Percentiles rank a stretch among this genome's conserved stretches.
phyloP scores from a whole-genome alignment of 2,797 vertebrate genomes.

The Xiphophorus birchmanni region DNA sequence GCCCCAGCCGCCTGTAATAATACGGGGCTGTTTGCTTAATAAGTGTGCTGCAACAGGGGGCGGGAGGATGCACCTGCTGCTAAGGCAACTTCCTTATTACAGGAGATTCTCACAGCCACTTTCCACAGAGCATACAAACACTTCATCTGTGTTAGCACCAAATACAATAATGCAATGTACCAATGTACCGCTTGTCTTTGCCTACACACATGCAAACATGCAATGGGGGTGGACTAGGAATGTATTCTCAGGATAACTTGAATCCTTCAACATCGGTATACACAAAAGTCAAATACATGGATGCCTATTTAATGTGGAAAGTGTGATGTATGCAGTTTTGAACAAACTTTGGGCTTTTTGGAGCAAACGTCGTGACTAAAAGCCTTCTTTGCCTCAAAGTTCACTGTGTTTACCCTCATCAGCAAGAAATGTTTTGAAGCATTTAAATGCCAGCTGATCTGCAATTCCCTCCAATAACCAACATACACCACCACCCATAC shows the following conservation, averaged over 20 bases:
- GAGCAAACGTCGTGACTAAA: background rate
- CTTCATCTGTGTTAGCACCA: constrained; percentile 40
- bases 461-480: background rate
- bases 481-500: background rate
- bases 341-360: background rate
- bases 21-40: constrained; percentile 73
- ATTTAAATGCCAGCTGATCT: background rate
- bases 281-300: background rate
- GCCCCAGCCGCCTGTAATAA: constrained; percentile 57
- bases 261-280: background rate
- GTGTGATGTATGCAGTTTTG: background rate
- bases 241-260: background rate
- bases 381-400: background rate
- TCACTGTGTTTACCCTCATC: background rate
- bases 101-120: constrained; percentile 51
- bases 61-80: constrained; percentile 57
- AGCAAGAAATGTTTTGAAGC: background rate
- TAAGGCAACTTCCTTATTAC: constrained; percentile 66
- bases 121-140: constrained; percentile 18
- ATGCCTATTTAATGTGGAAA: background rate
- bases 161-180: background rate
- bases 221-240: background rate
- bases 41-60: constrained; percentile 49
- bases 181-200: constrained; percentile 19
- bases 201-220: background rate